These are phyloP conservation scores for Cotesia chilonis DNA, from an alignment of 1,140 invertebrate genomes.

Conservation along the genomic window DNA sequence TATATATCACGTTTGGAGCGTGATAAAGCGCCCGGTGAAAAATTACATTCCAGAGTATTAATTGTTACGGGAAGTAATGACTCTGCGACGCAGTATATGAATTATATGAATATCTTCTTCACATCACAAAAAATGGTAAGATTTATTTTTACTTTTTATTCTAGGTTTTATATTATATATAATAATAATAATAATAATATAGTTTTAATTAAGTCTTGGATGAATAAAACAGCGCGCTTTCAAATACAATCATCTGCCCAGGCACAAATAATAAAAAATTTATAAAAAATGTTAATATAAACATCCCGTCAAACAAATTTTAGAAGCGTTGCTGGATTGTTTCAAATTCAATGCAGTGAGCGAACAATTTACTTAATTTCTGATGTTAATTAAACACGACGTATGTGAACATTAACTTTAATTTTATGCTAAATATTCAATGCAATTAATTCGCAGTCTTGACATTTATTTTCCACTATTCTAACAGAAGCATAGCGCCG, in stretches of 20 bases:
- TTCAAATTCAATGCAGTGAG: too few species aligned
- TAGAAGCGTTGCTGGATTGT: too few species aligned
- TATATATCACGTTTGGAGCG: constrained; percentile 80
- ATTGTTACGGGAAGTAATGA: constrained; percentile 90
- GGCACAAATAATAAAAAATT: too few species aligned
- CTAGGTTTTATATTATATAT: constrained; percentile 22
- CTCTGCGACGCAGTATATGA: constrained; percentile 94
- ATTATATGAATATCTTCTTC: constrained; percentile 98
- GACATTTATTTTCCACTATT: too few species aligned
- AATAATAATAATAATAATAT: too few species aligned
- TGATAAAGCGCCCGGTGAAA: constrained; percentile 70
- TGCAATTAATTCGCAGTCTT: background rate
- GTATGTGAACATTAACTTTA: background rate
- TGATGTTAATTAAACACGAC: background rate
- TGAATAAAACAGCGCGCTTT: too few species aligned
- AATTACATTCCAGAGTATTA: constrained; percentile 81
- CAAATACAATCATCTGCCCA: too few species aligned
- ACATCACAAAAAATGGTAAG: constrained; percentile 85
- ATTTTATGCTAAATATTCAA: constrained; percentile 1
- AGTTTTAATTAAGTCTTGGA: too few species aligned
- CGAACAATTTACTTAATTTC: background rate
- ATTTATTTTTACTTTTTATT: constrained; percentile 30
- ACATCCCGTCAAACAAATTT: too few species aligned
- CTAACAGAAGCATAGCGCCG: too few species aligned
- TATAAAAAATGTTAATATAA: too few species aligned